Evolutionary conservation across 1,140 invertebrate species (phyloP).

Genomic region (Penaeus chinensis): DNA sequence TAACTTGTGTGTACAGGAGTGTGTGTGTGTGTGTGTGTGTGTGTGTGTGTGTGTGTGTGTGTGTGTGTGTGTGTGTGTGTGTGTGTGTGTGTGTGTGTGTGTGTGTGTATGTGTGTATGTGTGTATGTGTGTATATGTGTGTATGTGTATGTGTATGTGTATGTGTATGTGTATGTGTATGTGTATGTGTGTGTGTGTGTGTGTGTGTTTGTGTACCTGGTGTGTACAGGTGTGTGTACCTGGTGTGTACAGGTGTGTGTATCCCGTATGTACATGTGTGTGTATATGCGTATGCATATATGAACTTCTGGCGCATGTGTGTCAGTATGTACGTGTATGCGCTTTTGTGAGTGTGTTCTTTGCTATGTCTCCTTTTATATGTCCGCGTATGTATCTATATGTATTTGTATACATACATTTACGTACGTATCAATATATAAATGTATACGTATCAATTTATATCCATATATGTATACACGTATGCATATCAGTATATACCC

Average conservation of each 20-base stretch:
- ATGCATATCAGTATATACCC: slow-evolving; percentile 4
- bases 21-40: too few relatives aligned
- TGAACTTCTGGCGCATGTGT: too few relatives aligned
- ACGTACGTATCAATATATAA: neutral
- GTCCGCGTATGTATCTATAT: neutral
- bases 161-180: slow-evolving; percentile 20
- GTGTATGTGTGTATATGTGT: slow-evolving; percentile 13
- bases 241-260: slow-evolving; percentile 14
- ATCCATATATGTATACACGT: slow-evolving; percentile 19
- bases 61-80: too few relatives aligned
- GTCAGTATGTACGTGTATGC: too few relatives aligned
- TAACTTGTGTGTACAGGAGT: too few relatives aligned
- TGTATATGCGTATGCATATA: slow-evolving; percentile 26
- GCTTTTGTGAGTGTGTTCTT: too few relatives aligned
- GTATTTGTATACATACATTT: neutral
- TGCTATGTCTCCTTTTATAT: neutral
- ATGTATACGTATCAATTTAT: slow-evolving; percentile 21
- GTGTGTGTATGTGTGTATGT: neutral
- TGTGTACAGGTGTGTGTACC: too few relatives aligned
- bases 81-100: too few relatives aligned
- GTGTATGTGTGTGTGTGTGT: neutral
- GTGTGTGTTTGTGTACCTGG: neutral
- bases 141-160: neutral
- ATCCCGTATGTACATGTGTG: neutral
- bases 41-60: too few relatives aligned